Conservation (phyloP, 2,797 vertebrate genomes). For the Cygnus olor region DNA sequence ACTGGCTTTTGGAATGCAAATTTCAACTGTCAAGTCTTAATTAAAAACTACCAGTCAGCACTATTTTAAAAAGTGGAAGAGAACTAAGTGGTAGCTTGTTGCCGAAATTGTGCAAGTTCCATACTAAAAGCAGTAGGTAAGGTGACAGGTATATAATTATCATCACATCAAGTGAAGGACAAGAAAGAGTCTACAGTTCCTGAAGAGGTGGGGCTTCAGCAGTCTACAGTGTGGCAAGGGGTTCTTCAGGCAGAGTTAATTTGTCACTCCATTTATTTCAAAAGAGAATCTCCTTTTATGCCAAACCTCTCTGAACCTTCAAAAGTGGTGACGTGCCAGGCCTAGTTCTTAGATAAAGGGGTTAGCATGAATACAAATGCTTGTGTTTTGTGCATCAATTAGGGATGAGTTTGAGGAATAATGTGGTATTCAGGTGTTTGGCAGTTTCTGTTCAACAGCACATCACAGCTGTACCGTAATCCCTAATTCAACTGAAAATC, state of each 20-base stretch:
- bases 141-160: constrained; percentile 83
- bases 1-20: constrained; percentile 82
- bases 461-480: background rate
- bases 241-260: constrained; percentile 63
- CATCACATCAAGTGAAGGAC: constrained; percentile 69
- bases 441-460: background rate
- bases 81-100: constrained; percentile 81
- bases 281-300: constrained; percentile 28
- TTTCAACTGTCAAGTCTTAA: constrained; percentile 80
- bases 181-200: constrained; percentile 57
- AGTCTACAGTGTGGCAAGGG: constrained; percentile 33
- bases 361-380: background rate
- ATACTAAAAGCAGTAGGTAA: constrained; percentile 74
- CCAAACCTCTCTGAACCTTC: constrained; percentile 44
- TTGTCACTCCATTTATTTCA: constrained; percentile 61
- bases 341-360: background rate
- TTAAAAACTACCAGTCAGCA: constrained; percentile 82
- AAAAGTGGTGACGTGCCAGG: constrained; percentile 13
- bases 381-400: background rate
- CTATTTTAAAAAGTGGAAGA: constrained; percentile 78
- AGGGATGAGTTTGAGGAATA: background rate
- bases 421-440: background rate
- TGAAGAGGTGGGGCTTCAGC: constrained; percentile 56
- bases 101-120: constrained; percentile 60
- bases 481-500: background rate